Percentiles rank a stretch among this genome's conserved stretches.
Conservation (phyloP, 2,113 vertebrate genomes). For the Cyrtonyx montezumae region DNA sequence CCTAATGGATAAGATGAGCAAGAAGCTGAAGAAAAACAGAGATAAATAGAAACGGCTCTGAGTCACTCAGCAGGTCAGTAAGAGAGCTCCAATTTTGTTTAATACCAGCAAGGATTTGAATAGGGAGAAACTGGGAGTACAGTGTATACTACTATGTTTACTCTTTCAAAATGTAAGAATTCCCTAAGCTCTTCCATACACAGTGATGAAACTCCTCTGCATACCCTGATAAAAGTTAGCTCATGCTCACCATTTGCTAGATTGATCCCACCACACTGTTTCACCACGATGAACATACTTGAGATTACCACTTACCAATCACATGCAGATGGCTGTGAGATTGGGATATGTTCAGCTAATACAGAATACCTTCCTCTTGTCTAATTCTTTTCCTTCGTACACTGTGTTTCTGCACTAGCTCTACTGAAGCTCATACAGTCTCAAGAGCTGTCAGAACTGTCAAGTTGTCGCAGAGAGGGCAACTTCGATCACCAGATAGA, state of each 20-base stretch:
- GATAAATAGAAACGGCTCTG: slow-evolving; percentile 36
- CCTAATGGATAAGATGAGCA: slow-evolving; percentile 48
- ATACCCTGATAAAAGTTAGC: not conserved
- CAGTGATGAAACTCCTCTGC: not conserved
- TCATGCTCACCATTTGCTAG: rapidly evolving
- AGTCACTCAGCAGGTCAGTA: not conserved
- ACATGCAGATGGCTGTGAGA: not conserved
- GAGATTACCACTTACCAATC: not conserved
- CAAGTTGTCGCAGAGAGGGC: slow-evolving; percentile 54
- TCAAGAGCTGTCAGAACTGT: slow-evolving; percentile 34
- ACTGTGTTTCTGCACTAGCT: slow-evolving; percentile 36
- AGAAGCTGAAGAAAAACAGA: slow-evolving; percentile 31
- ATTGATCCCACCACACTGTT: not conserved
- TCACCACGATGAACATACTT: rapidly evolving
- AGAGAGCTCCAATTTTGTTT: not conserved
- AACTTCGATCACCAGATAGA: slow-evolving; percentile 47
- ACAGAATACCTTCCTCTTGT: not conserved
- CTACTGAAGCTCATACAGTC: slow-evolving; percentile 46
- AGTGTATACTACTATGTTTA: not conserved
- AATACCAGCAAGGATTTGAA: not conserved
- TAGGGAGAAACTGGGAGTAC: not conserved
- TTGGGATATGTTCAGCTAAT: not conserved
- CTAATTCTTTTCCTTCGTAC: slow-evolving; percentile 16
- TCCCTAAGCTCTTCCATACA: not conserved
- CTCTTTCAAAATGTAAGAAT: not conserved